Conservation (phyloP, 2,888 invertebrate species). For the Parascotia fuliginaria region DNA sequence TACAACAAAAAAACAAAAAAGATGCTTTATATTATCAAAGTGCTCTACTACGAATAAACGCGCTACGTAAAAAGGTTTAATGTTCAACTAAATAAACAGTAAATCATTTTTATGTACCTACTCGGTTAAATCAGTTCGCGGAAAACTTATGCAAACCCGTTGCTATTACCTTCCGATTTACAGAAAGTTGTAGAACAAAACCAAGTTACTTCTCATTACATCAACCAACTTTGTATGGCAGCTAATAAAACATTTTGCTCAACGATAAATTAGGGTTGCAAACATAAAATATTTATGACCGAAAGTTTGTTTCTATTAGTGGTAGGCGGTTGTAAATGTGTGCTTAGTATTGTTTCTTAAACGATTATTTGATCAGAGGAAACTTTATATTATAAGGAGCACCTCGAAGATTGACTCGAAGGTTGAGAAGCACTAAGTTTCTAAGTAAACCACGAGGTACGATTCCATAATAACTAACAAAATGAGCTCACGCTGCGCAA, state of each 20-base stretch:
- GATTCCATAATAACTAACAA: too few species aligned
- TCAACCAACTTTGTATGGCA: background rate
- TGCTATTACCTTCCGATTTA: background rate
- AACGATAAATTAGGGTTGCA: background rate
- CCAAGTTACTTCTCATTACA: background rate
- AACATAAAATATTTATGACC: background rate
- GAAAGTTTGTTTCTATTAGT: background rate
- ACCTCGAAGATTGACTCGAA: too few species aligned
- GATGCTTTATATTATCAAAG: too few species aligned
- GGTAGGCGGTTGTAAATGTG: background rate
- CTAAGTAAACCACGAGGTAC: too few species aligned
- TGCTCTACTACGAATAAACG: too few species aligned
- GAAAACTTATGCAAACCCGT: background rate
- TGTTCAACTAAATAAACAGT: background rate
- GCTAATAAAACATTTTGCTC: slow-evolving; percentile 1
- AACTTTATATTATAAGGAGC: too few species aligned
- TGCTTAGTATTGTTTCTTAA: too few species aligned
- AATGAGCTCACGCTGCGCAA: too few species aligned
- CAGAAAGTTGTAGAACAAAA: background rate
- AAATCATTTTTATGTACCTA: background rate
- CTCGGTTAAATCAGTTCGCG: background rate
- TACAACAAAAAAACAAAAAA: too few species aligned
- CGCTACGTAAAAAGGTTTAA: background rate
- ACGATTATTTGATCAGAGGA: too few species aligned
- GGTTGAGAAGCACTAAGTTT: too few species aligned